phyloP scores from a whole-genome alignment of 2,113 vertebrate species.

The Chlamydotis undulata region DNA sequence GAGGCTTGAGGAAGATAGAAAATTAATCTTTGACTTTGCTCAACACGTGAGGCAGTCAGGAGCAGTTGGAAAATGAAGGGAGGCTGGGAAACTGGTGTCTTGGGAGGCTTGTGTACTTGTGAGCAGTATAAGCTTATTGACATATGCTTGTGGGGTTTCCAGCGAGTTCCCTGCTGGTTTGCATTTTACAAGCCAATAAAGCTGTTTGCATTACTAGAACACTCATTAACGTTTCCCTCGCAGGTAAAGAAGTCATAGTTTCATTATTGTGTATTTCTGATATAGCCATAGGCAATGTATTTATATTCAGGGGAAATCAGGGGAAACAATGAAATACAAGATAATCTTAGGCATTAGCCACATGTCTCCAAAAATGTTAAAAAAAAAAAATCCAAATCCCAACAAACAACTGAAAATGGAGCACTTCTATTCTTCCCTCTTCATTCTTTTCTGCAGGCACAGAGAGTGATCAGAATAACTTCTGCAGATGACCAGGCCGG shows the following conservation, averaged over 20 bases:
- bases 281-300: background rate
- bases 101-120: background rate
- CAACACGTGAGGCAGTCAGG: background rate
- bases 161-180: background rate
- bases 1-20: background rate
- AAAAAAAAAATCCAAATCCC: background rate
- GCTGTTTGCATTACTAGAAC: background rate
- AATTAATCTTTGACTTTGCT: background rate
- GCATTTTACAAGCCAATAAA: constrained; percentile 25
- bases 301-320: background rate
- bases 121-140: constrained; percentile 22
- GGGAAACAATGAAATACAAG: background rate
- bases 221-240: background rate
- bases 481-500: background rate
- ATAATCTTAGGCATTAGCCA: background rate
- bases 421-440: background rate
- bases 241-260: background rate
- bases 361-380: background rate
- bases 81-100: background rate
- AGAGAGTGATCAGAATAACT: background rate
- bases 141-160: background rate
- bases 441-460: background rate
- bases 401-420: background rate
- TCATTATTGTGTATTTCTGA: background rate
- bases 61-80: background rate